Evolutionary conservation across 2,113 vertebrate genomes (phyloP).

Genomic region (Parotia lawesii): DNA sequence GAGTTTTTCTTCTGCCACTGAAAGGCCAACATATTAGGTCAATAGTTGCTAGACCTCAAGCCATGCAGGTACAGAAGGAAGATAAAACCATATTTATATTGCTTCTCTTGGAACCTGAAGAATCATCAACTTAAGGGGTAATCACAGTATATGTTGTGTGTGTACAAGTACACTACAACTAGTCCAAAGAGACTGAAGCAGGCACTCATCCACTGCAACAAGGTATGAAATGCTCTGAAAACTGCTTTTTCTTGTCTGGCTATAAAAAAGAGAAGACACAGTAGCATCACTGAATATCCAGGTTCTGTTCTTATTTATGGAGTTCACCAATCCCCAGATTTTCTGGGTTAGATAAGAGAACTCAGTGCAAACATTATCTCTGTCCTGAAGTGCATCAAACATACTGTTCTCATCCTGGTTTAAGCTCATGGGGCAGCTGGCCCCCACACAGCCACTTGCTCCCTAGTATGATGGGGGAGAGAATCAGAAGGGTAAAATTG

Average conservation of each 20-base stretch:
- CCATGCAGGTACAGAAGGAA: background rate
- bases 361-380: background rate
- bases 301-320: background rate
- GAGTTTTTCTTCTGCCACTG: background rate
- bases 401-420: background rate
- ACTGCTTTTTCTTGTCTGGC: background rate
- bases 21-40: background rate
- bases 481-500: background rate
- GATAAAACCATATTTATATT: background rate
- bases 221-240: background rate
- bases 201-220: background rate
- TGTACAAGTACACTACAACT: too few relatives aligned
- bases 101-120: background rate
- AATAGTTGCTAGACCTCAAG: background rate
- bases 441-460: background rate
- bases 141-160: accelerated
- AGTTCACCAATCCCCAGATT: background rate
- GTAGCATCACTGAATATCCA: background rate
- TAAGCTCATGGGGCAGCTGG: background rate
- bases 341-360: background rate
- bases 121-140: background rate
- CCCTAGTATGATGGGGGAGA: accelerated
- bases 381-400: background rate
- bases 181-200: background rate
- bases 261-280: background rate